Evolutionary conservation across 2,113 vertebrate species (phyloP).

Genomic region (Eonycteris spelaea): DNA sequence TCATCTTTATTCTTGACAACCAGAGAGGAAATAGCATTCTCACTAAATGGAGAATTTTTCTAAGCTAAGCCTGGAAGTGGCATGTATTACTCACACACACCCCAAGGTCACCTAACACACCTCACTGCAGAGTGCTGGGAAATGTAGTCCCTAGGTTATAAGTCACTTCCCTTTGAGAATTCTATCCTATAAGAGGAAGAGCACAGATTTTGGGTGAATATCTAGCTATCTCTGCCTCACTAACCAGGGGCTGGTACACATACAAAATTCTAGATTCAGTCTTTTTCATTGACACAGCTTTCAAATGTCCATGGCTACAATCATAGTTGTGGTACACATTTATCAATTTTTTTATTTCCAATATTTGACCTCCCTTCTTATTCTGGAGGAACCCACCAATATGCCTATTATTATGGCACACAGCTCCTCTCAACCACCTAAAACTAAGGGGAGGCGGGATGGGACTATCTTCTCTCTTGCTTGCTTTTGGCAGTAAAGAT

Average conservation of each 20-base stretch:
- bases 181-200: not conserved
- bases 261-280: not conserved
- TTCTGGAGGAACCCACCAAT: not conserved
- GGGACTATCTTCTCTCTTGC: not conserved
- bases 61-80: not conserved
- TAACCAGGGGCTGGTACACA: not conserved
- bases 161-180: not conserved
- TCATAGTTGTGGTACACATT: not conserved
- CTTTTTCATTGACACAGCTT: not conserved
- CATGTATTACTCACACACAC: not conserved
- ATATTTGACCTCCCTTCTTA: not conserved
- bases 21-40: not conserved
- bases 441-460: not conserved
- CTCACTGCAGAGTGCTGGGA: not conserved
- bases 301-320: not conserved
- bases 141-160: not conserved
- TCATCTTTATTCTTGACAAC: not conserved
- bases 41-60: not conserved
- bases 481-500: not conserved
- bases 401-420: not conserved
- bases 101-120: not conserved
- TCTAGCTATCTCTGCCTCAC: not conserved
- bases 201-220: not conserved
- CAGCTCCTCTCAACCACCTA: not conserved
- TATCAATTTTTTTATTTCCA: not conserved